phyloP scores from a whole-genome alignment of 2,888 invertebrate genomes.

The Zaprionus bogoriensis region DNA sequence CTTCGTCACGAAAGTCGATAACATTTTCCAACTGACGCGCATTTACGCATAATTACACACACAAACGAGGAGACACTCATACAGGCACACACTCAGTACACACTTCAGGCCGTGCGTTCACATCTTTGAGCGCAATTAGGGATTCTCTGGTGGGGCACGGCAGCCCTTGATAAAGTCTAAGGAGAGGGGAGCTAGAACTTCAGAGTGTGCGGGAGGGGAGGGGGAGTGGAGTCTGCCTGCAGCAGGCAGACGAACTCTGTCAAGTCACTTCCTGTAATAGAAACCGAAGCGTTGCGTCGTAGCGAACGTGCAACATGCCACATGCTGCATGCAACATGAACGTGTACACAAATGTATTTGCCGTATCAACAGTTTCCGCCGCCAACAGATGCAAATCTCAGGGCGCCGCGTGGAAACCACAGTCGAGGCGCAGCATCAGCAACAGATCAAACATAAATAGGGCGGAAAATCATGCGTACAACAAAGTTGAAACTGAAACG shows the following conservation, averaged over 20 bases:
- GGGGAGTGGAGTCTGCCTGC: not conserved
- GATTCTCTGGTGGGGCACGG: constrained; percentile 11
- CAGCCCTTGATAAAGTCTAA: constrained; percentile 39
- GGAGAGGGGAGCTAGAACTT: not conserved
- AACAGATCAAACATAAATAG: constrained; percentile 60
- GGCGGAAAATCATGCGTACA: constrained; percentile 72
- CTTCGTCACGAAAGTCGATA: constrained; percentile 52
- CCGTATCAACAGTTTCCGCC: constrained; percentile 41
- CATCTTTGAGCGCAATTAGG: constrained; percentile 64
- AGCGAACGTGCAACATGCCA: constrained; percentile 46
- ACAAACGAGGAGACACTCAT: not conserved
- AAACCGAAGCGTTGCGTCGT: constrained; percentile 36
- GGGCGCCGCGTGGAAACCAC: constrained; percentile 32
- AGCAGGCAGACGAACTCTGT: constrained; percentile 56
- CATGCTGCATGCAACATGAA: constrained; percentile 44
- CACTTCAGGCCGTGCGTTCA: constrained; percentile 39
- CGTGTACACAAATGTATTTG: constrained; percentile 52
- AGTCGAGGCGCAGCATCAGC: no score
- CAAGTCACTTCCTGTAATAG: constrained; percentile 79
- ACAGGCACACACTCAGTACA: not conserved
- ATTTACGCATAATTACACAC: constrained; percentile 66
- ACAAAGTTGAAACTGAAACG: constrained; percentile 39
- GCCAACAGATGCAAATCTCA: constrained; percentile 61
- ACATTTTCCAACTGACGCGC: constrained; percentile 45
- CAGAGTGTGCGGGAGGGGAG: not conserved